These are phyloP conservation scores for Chascanopsetta lugubris DNA, from an alignment of 2,113 vertebrate species.

Conservation along the genomic window DNA sequence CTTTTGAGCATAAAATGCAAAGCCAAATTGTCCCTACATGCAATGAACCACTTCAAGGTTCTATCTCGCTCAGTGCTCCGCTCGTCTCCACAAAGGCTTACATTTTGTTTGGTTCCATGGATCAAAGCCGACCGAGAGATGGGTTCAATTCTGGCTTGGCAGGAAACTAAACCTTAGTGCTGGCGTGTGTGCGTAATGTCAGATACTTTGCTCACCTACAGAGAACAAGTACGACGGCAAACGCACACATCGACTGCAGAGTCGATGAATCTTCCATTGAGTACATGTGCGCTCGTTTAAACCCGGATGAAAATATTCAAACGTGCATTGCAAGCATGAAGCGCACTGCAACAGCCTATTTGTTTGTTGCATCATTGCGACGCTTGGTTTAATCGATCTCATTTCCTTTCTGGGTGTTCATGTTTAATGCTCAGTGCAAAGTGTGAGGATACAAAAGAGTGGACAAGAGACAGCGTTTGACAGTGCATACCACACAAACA, in stretches of 20 bases:
- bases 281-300: background rate
- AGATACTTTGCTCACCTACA: no score
- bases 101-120: no score
- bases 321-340: background rate
- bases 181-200: no score
- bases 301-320: background rate
- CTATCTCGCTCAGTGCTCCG: no score
- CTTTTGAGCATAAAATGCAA: background rate
- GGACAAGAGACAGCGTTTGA: background rate
- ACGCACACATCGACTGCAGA: no score
- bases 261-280: no score
- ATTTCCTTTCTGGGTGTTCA: conserved; percentile 16
- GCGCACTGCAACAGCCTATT: background rate
- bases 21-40: background rate
- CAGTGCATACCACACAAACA: conserved; percentile 1
- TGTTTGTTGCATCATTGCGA: background rate
- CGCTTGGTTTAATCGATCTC: conserved; percentile 5
- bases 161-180: no score
- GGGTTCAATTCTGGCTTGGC: no score
- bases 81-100: no score
- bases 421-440: background rate
- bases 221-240: no score
- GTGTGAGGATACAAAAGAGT: background rate
- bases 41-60: background rate
- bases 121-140: no score